Conservation (phyloP, 2,797 vertebrate genomes). For the Acridotheres tristis region DNA sequence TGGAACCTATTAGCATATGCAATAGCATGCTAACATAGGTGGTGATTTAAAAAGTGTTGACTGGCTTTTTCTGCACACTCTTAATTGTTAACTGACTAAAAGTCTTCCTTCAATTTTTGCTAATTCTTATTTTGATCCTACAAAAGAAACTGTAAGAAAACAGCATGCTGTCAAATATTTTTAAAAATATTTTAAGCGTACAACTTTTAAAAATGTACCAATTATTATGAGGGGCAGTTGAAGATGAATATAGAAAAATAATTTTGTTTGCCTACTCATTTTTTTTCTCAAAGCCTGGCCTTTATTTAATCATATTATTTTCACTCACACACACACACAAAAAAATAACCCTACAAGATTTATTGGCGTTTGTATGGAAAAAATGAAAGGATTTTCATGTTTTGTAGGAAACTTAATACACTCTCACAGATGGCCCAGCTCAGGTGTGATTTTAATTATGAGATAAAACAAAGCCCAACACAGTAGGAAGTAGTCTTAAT, state of each 20-base stretch:
- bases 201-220: background rate
- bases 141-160: background rate
- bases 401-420: constrained; percentile 71
- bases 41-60: background rate
- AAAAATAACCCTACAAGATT: constrained; percentile 3
- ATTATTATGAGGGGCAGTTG: background rate
- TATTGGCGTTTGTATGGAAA: constrained; percentile 50
- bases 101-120: background rate
- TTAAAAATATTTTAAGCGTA: background rate
- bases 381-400: constrained; percentile 61
- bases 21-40: accelerated
- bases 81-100: background rate
- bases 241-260: background rate
- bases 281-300: background rate
- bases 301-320: constrained; percentile 41
- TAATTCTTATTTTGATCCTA: background rate
- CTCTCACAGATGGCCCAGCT: constrained; percentile 77
- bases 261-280: background rate
- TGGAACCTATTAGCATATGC: background rate
- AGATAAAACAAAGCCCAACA: constrained; percentile 73
- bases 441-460: constrained; percentile 82
- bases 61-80: background rate
- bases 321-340: background rate
- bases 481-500: constrained; percentile 78
- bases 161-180: background rate